Conservation (phyloP, 30 jellyfish, hydroid and myxozoan species). For the Aurelia aurita complex sp. Pacific region DNA sequence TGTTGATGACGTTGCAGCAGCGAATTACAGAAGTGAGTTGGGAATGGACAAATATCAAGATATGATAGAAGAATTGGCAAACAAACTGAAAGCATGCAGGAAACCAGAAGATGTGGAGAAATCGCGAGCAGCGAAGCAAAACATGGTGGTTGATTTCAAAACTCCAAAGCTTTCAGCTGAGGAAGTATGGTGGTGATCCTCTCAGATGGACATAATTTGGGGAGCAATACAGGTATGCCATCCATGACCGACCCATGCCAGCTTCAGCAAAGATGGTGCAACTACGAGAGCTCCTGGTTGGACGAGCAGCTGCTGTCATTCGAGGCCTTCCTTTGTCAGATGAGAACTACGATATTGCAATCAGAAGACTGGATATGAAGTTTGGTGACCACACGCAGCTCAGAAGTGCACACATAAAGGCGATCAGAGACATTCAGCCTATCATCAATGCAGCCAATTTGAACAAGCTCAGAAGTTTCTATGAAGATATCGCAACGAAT, state of each 20-base stretch:
- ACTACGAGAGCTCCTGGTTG: slow-evolving; percentile 39
- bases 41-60: no score
- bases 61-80: no score
- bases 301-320: slow-evolving; percentile 35
- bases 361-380: background rate
- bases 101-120: no score
- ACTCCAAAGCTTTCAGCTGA: slow-evolving; percentile 24
- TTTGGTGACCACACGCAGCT: slow-evolving; percentile 20
- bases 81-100: no score
- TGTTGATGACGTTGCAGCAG: no score
- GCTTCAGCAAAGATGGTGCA: slow-evolving; percentile 21
- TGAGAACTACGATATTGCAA: slow-evolving; percentile 8
- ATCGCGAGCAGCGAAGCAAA: no score
- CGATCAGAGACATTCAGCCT: background rate
- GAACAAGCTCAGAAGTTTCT: slow-evolving; percentile 14
- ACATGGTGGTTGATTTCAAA: background rate
- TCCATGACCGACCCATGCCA: slow-evolving; percentile 37
- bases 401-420: slow-evolving; percentile 31
- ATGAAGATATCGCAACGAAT: slow-evolving; percentile 15
- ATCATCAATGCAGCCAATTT: background rate
- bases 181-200: slow-evolving; percentile 34
- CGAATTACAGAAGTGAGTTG: no score
- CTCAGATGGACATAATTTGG: slow-evolving; percentile 39
- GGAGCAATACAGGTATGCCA: slow-evolving; percentile 15
- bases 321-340: slow-evolving; percentile 26